Evolutionary conservation across 2,797 vertebrate species (phyloP), one percentile per base, ranked within the genome.

Genomic region (Esox masquinongy): DNA sequence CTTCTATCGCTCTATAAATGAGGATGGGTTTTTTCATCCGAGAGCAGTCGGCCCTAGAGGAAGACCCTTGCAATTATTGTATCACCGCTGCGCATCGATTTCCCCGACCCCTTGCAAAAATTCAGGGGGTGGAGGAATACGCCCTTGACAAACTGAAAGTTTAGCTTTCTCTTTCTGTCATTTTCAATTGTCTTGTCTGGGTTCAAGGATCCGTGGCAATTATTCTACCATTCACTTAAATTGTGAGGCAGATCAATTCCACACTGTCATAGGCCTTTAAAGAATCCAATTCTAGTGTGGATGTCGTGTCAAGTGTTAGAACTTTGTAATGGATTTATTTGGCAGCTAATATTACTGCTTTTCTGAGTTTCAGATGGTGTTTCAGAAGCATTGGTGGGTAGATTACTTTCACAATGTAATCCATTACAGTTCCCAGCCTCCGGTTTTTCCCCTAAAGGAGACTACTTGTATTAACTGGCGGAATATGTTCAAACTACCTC

Each of bases 151-250:
- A 66, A 66, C 29, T 34, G 26, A 66, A 66, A 31, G 64, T 16
- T 66, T 66, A 16, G 64, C 29, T 66, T 66, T 31, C 26, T 66
- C 31, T 31, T 36, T 17, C 26, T 31, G 31, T 17, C 64, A 66
- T 66, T 66, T 31, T 66, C 64, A 17, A 66, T 31, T 66, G 7
- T 66, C 31, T 31, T 17, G 26, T 66, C 31, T 12, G 22, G 9
- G 22, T 12, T 24, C n/a, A 61, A 24, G 29, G 17, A 36, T 66
- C 64, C 16, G 17, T 36, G 15, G 69, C 47, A 70, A 29, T 70
- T 70, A 70, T 51, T 61, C 22, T 50, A 16, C 26, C 69, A 31
- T 51, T 51, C 43, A 51, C 69, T 26, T 47, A 24, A n/a, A 70
- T 16, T 26, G 69, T 70, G 47, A 70, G 47, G 49, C 7, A 1